Evolutionary conservation across 92 coral and sea anemone genomes (phyloP), one percentile per base, ranked within the genome.

Genomic region (Heliopora coerulea): DNA sequence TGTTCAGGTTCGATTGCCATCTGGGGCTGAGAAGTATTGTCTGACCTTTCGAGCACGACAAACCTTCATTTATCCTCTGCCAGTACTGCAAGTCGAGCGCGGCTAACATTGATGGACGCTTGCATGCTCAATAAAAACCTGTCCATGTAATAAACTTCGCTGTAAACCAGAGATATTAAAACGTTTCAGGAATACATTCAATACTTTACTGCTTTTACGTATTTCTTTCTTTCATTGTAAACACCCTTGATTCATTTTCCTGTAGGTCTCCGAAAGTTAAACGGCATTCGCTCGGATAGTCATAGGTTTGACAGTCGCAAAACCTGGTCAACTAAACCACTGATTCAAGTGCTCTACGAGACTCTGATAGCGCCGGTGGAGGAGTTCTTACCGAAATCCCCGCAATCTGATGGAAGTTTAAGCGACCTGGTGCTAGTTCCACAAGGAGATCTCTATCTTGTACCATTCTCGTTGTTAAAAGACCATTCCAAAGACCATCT

Each of bases 381-480:
- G 59, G 99, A 88, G 41, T 74, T 82, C 8, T 46, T 95, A 19
- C 89, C 99, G 19, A 65, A 81, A 32, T 78, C 88, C 4, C 86
- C 97, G n/a, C 84, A 91, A 25, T 78, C 84, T 52, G 99, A 95
- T 52, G 80, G 89, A 23, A 96, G 91, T 26, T 86, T 89, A 58
- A 85, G 89, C 12, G 96, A 90, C 37, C 86, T 95, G 31, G 97
- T 91, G 29, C 84, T 95, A 12, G 99, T 95, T 30, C 88, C 89
- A 8, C 96, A 95, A 73, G 99, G 96, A 17, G 99, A 95, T 56
- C 84, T 95, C 65, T 90, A 88, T 58, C 96, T 95, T 23, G 96
- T 95, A 3, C 99, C 99, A 0, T 95, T 95, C 69, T 79, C 99
- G 25, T 91, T 95, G 11, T 83, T 95, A 21, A 89, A 91, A 60